Evolutionary conservation across 2,113 vertebrate species (phyloP), one percentile per base, ranked within the genome.

Genomic region (Oncorhynchus mykiss): DNA sequence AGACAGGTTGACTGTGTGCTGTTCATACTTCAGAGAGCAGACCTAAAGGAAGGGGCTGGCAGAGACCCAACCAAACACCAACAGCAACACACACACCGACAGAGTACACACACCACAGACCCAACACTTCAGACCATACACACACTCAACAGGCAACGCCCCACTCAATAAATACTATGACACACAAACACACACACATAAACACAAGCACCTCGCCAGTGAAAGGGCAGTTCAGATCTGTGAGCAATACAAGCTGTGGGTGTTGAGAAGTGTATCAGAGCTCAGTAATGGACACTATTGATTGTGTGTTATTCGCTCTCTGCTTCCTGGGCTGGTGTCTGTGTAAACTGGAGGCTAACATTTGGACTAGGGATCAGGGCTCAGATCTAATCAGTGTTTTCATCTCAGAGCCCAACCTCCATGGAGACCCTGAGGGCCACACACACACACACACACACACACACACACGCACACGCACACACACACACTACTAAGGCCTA

Each of bases 171-270:
- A 14, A 57, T 2, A 57, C 54, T 20, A 20, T 20, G 5, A 57
- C 54, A 57, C 54, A 57, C 54, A 14, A 20, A 20, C 54, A 45
- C 67, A 34, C 27, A 69, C 16, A 29, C 9, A 1, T 5, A 18
- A 29, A 68, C 13, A 39, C 67, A 45, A 45, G 39, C 39, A 22
- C 16, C 16, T 57, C 54, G 9, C 16, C 16, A 71, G n/a, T 75
- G 34, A 78, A 81, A 78, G 54, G 69, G 64, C 64, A 71, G 60
- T 62, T 60, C 54, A 71, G 72, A 71, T 67, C 67, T 71, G 51
- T 75, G 6, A 69, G 70, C 62, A 13, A 64, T 45, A 39, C 18
- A 31, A 54, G 70, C 39, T 29, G 31, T 34, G 31, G 48, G 69
- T 71, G 12, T 11, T 6, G 57, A 16, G 25, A 39, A 8, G 45